Evolutionary conservation across 2,888 invertebrate genomes (phyloP).

Genomic region (Erynnis tages): DNA sequence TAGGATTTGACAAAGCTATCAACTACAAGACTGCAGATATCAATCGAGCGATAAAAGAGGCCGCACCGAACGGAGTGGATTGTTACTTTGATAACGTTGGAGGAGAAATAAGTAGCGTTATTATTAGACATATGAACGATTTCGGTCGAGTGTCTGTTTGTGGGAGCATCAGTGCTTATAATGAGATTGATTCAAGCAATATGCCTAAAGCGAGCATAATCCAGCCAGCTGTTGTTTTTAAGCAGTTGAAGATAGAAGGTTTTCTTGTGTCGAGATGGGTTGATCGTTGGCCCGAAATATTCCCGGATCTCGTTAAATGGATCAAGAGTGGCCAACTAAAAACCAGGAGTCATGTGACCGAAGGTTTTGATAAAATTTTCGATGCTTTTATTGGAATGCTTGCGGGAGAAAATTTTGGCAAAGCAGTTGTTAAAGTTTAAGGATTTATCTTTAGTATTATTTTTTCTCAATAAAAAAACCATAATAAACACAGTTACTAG

Average conservation of each 20-base stretch:
- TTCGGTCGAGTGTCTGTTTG: conserved; percentile 83
- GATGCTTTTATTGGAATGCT: conserved; percentile 85
- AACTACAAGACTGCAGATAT: conserved; percentile 86
- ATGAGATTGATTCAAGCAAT: conserved; percentile 62
- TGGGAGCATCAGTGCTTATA: conserved; percentile 82
- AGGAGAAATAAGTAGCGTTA: conserved; percentile 81
- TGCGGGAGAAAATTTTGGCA: conserved; percentile 85
- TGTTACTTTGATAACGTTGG: conserved; percentile 90
- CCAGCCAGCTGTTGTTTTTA: conserved; percentile 72
- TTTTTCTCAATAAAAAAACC: too few species aligned
- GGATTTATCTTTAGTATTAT: conserved; percentile 27
- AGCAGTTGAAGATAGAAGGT: conserved; percentile 84
- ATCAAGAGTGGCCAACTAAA: conserved; percentile 84
- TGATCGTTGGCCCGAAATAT: conserved; percentile 80
- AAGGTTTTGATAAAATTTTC: conserved; percentile 86
- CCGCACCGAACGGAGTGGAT: conserved; percentile 86
- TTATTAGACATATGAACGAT: conserved; percentile 82
- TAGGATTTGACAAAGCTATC: conserved; percentile 86
- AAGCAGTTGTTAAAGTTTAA: conserved; percentile 84
- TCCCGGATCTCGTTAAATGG: conserved; percentile 81
- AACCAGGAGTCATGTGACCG: conserved; percentile 83
- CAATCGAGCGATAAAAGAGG: conserved; percentile 78
- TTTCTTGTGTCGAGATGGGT: conserved; percentile 78
- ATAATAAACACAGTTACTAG: too few species aligned
- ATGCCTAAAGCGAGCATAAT: conserved; percentile 43